A percentile compares a stretch with the other conserved stretches of the same genome.
Evolutionary conservation across 2,888 invertebrate species (phyloP).

Genomic region (Ichneumon xanthorius): DNA sequence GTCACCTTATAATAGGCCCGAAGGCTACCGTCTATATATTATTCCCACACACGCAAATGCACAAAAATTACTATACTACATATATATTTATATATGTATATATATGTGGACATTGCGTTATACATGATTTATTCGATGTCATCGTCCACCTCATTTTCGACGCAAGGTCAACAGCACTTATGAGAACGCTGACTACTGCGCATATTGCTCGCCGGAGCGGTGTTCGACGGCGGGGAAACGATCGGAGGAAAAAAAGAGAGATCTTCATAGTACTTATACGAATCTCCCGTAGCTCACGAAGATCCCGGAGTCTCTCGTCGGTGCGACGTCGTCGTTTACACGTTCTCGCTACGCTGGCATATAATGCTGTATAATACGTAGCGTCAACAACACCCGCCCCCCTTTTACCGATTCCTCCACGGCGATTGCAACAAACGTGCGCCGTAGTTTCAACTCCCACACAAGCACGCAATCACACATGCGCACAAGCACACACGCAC

Average conservation of each 20-base stretch:
- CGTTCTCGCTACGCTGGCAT: background rate
- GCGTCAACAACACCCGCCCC: constrained; percentile 25
- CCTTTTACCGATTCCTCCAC: constrained; percentile 2
- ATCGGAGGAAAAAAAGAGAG: constrained; percentile 4
- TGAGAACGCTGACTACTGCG: constrained; percentile 71
- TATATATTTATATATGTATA: background rate
- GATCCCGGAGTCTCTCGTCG: background rate
- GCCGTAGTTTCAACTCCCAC: background rate
- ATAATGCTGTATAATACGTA: constrained; percentile 12
- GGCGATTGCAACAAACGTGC: constrained; percentile 26
- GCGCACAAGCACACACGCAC: background rate
- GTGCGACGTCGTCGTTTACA: constrained; percentile 7
- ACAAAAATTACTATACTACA: background rate
- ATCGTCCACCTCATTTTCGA: constrained; percentile 64
- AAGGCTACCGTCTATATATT: constrained; percentile 6
- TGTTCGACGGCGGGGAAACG: background rate
- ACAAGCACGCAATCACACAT: background rate
- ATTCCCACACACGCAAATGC: constrained; percentile 1
- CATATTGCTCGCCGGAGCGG: constrained; percentile 70
- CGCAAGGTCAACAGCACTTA: constrained; percentile 81
- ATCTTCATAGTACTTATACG: background rate
- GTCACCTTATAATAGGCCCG: background rate
- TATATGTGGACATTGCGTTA: constrained; percentile 30
- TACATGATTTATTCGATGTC: constrained; percentile 47
- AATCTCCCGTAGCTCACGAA: background rate